These are phyloP conservation scores for Dendrolimus houi DNA, from an alignment of 2,888 invertebrate genomes.

Conservation along the genomic window DNA sequence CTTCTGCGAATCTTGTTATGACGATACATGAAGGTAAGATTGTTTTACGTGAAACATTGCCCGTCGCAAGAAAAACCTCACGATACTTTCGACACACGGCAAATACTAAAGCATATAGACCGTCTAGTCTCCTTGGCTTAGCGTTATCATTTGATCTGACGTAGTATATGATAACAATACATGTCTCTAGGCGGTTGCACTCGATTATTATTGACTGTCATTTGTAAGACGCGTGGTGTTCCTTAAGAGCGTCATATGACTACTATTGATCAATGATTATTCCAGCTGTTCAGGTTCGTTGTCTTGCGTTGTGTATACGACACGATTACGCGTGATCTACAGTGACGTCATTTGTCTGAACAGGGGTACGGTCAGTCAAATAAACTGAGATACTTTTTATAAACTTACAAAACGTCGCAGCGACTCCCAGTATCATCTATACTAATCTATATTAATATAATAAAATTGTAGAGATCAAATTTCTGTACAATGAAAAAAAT, in stretches of 20 bases:
- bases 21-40: conserved; percentile 32
- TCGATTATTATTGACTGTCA: conserved; percentile 18
- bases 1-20: conserved; percentile 35
- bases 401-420: too few relatives aligned
- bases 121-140: conserved; percentile 22
- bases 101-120: conserved; percentile 34
- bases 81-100: conserved; percentile 28
- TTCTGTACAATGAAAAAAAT: too few relatives aligned
- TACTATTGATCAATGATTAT: neutral
- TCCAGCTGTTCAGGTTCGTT: too few relatives aligned
- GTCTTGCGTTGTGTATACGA: too few relatives aligned
- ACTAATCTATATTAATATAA: too few relatives aligned
- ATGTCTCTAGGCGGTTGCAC: conserved; percentile 16
- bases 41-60: conserved; percentile 18
- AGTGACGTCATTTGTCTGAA: too few relatives aligned
- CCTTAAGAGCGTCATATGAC: neutral
- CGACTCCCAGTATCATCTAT: too few relatives aligned
- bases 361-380: too few relatives aligned
- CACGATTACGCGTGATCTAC: too few relatives aligned
- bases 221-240: neutral
- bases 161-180: conserved; percentile 30
- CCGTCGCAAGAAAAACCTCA: conserved; percentile 15
- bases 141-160: conserved; percentile 45
- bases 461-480: too few relatives aligned
- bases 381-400: too few relatives aligned